Conservation (phyloP, 2,113 vertebrate species). For the Tauraco erythrolophus region DNA sequence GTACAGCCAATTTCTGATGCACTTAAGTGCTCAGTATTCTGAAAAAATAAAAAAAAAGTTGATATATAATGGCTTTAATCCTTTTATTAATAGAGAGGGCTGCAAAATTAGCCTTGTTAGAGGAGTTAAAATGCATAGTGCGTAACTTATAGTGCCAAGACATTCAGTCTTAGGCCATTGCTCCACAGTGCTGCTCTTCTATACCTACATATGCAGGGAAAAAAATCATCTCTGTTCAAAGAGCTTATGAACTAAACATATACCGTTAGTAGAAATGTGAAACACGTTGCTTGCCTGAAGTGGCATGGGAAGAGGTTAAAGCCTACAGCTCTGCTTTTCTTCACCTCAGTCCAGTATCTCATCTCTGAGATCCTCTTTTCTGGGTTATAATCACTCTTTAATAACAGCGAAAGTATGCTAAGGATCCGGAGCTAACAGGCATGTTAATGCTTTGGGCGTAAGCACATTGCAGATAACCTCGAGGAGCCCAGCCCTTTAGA, state of each 20-base stretch:
- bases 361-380: background rate
- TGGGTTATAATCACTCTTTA: background rate
- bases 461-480: slow-evolving; percentile 18
- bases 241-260: background rate
- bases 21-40: background rate
- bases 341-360: background rate
- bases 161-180: background rate
- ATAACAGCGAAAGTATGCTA: background rate
- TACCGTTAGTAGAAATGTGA: background rate
- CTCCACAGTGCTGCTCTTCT: background rate
- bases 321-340: background rate
- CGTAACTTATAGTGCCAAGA: background rate
- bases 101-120: background rate
- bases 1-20: background rate
- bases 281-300: background rate
- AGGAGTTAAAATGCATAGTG: background rate
- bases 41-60: background rate
- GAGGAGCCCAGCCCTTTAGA: background rate
- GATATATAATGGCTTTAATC: background rate
- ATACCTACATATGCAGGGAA: background rate
- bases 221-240: background rate
- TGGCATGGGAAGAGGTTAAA: background rate
- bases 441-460: background rate
- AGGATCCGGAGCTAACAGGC: background rate
- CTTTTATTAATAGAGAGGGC: background rate